Base-by-base conservation (phyloP, 2,888 invertebrate genomes). In the Macaria notata region DNA sequence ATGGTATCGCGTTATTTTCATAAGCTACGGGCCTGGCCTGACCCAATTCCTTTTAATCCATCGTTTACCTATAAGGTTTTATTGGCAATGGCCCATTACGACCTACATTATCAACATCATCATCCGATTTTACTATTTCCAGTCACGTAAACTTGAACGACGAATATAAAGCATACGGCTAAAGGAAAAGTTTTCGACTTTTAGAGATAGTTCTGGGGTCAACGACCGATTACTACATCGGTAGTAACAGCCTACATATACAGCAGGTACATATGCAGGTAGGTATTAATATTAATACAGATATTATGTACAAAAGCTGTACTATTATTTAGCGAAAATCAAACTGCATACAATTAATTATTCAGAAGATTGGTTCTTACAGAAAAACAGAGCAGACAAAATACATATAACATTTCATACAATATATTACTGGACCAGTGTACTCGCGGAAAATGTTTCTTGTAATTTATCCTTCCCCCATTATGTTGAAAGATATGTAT, bases 61-160 rank as follows among this genome's bases (percentile, higher is more conserved):
- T 88, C 86, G 87, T 86, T 90, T 90, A 88, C 91, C 89, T 91
- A 90, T 89, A 90, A 90, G 88, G 87, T 90, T 89, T 90, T 90
- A 90, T 90, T 90, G 87, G 86, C 86, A 85, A 86, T 86, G 86
- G 87, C 88, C 89, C 85, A 89, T 91, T 88, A 89, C 88, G 86
- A 86, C 88, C 86, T 87, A 88, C 86, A 90, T 91, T 90, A 91
- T 91, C 90, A 91, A 89, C 88, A 88, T 90, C 89, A 89, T 89
- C 90, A 88, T 88, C 88, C 87, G 79, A 89, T 88, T 90, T 90
- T 90, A 90, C 89, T 91, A 89, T 90, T 90, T 89, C 90, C 82
- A 90, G 91, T 89, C 91, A 91, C 89, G 91, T 89, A 90, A 89
- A 84, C 85, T 84, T 79, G 82, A 86, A 87, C 86, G 84, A 82